phyloP scores from a whole-genome alignment of 2,888 invertebrate genomes.

The Ormia ochracea region DNA sequence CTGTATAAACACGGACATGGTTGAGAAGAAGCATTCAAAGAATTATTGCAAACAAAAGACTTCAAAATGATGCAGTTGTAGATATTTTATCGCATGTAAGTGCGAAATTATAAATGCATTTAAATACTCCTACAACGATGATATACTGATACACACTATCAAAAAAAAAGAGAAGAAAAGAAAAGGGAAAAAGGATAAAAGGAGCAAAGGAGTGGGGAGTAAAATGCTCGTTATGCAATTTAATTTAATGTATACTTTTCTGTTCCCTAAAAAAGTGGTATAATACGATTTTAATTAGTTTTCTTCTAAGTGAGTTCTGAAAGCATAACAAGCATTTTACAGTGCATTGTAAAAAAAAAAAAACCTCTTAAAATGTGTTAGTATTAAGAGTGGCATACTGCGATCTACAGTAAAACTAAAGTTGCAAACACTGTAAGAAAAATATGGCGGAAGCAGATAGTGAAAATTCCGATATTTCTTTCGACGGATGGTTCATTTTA shows the following conservation, averaged over 20 bases:
- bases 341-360: too few relatives aligned
- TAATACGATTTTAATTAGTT: too few relatives aligned
- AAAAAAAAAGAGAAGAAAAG: not conserved
- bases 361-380: too few relatives aligned
- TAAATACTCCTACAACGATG: slow-evolving; percentile 2
- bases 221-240: not conserved
- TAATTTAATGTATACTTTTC: not conserved
- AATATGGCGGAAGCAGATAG: too few relatives aligned
- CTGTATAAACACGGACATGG: not conserved
- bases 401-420: too few relatives aligned
- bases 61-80: slow-evolving; percentile 25
- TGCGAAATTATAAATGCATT: slow-evolving; percentile 22
- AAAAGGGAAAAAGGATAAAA: not conserved
- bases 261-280: not conserved
- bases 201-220: not conserved
- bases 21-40: slow-evolving; percentile 34
- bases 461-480: too few relatives aligned
- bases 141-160: too few relatives aligned
- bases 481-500: too few relatives aligned
- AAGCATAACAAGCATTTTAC: too few relatives aligned
- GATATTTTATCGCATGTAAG: not conserved
- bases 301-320: too few relatives aligned
- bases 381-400: too few relatives aligned
- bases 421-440: too few relatives aligned
- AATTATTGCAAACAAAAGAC: slow-evolving; percentile 21